Percentiles rank a stretch among this genome's conserved stretches.
phyloP scores from a whole-genome alignment of 2,888 invertebrate species.

The Limnephilus marmoratus region DNA sequence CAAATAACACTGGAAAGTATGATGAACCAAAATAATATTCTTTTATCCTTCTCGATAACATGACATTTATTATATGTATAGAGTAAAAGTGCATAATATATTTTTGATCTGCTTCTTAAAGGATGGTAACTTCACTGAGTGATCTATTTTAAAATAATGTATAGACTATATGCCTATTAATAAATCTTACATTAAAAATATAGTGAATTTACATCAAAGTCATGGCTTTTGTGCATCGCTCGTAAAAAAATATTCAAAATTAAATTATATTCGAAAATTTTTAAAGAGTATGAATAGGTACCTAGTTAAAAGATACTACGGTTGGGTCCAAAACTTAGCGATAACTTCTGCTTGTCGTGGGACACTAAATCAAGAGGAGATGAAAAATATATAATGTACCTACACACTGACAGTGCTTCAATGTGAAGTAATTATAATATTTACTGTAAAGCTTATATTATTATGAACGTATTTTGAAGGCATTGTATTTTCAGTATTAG shows the following conservation, averaged over 20 bases:
- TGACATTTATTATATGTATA: not conserved
- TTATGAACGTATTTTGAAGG: constrained; percentile 29
- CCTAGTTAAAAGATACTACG: constrained; percentile 46
- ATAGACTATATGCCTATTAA: not conserved
- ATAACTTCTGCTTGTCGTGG: constrained; percentile 40
- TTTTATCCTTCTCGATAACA: not conserved
- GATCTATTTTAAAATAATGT: not conserved
- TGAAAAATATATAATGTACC: constrained; percentile 37
- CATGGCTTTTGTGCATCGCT: not conserved
- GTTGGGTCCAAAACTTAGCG: constrained; percentile 64
- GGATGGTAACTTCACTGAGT: not conserved
- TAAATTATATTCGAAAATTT: not conserved
- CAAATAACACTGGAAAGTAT: not conserved
- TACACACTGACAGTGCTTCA: not conserved
- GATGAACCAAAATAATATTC: not conserved
- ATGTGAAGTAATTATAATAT: not conserved
- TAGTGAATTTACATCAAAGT: not conserved
- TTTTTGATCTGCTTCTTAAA: not conserved
- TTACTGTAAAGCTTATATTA: constrained; percentile 20
- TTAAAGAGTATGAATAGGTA: not conserved
- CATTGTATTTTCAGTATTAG: constrained; percentile 47
- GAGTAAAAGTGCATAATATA: not conserved
- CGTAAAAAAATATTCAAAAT: not conserved
- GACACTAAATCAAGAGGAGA: constrained; percentile 34
- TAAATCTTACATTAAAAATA: not conserved